Percentiles rank a stretch among this genome's conserved stretches.
These are phyloP conservation scores for Scaeva pyrastri DNA, from an alignment of 2,888 invertebrate species.

Conservation along the genomic window DNA sequence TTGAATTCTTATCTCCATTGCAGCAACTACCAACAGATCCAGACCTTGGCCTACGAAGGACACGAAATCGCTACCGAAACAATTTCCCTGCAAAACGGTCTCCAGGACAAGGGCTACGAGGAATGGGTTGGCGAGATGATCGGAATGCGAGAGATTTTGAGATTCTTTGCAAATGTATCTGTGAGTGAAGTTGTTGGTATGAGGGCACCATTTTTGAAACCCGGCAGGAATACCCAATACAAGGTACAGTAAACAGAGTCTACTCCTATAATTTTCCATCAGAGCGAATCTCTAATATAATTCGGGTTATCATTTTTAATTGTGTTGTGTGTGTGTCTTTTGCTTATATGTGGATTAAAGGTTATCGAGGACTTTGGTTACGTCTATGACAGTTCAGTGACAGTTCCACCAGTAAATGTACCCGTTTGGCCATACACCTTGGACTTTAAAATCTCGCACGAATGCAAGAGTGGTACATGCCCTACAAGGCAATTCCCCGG, in stretches of 20 bases:
- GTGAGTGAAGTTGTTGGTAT: slow-evolving; percentile 93
- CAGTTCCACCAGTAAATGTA: slow-evolving; percentile 90
- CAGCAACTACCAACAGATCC: slow-evolving; percentile 97
- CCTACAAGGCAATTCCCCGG: slow-evolving; percentile 95
- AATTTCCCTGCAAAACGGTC: slow-evolving; percentile 89
- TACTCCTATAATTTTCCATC: slow-evolving; percentile 76
- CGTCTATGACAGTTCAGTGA: slow-evolving; percentile 96
- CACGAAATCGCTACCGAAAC: slow-evolving; percentile 91
- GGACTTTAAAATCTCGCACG: slow-evolving; percentile 96
- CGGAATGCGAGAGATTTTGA: slow-evolving; percentile 95
- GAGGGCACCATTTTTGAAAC: slow-evolving; percentile 95
- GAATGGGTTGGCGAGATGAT: slow-evolving; percentile 98
- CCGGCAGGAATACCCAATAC: slow-evolving; percentile 96
- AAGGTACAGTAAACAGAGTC: no score
- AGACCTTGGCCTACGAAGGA: slow-evolving; percentile 93
- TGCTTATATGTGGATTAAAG: slow-evolving; percentile 82
- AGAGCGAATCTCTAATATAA: neutral
- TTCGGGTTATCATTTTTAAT: slow-evolving; percentile 6
- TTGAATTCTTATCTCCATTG: slow-evolving; percentile 82
- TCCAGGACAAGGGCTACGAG: slow-evolving; percentile 95
- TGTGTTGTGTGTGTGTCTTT: slow-evolving; percentile 61
- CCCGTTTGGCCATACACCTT: slow-evolving; percentile 98
- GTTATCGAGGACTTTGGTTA: slow-evolving; percentile 96
- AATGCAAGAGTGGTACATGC: slow-evolving; percentile 96
- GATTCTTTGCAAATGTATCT: slow-evolving; percentile 92